A percentile compares a stretch with the other conserved stretches of the same genome.
phyloP scores from a whole-genome alignment of 2,113 vertebrate species.

The Bubo bubo region DNA sequence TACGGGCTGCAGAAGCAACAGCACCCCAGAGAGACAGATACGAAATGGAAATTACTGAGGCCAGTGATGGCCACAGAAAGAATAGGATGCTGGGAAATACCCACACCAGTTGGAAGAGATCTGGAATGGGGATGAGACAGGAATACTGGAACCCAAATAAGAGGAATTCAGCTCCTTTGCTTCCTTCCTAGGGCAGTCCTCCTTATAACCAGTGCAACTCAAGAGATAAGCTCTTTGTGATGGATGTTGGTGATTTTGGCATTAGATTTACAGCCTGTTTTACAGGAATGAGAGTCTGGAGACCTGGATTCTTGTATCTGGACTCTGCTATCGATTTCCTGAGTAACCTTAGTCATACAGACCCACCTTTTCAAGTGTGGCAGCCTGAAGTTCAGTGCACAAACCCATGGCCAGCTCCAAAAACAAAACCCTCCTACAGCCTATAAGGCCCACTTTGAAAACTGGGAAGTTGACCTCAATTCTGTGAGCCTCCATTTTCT shows the following conservation, averaged over 20 bases:
- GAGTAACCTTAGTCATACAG: background rate
- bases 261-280: background rate
- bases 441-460: background rate
- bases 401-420: background rate
- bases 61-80: background rate
- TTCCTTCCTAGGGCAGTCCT: background rate
- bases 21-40: background rate
- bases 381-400: background rate
- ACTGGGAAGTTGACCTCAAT: background rate
- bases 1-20: background rate
- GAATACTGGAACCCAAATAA: background rate
- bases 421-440: background rate
- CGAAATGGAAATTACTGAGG: background rate
- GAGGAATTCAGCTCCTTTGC: background rate
- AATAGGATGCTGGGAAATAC: background rate
- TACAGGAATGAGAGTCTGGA: background rate
- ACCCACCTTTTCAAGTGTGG: background rate
- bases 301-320: background rate
- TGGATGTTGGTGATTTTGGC: background rate
- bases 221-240: background rate
- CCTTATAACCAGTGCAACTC: background rate
- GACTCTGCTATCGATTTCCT: background rate
- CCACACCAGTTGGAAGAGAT: background rate
- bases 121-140: background rate
- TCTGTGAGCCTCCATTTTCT: background rate